Base-by-base conservation (phyloP, 2,888 invertebrate species). In the Strigamia transsilvanica region DNA sequence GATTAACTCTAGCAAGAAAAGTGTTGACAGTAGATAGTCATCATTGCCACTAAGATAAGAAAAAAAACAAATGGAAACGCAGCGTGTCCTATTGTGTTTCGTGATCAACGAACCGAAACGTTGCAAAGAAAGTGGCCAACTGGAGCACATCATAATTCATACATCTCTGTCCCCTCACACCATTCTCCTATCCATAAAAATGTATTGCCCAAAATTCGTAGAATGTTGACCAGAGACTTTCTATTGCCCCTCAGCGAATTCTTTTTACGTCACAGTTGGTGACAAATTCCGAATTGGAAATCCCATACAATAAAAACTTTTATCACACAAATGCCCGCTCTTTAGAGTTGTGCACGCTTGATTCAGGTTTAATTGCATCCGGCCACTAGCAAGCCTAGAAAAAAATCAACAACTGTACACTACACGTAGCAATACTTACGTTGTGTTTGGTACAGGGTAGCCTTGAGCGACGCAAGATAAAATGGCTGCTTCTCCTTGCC, bases 391-490 rank as follows among this genome's bases (percentile, higher is more conserved):
- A 23, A 21, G 27, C 23, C 21, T 3, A 66, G 27, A 66, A 32
- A 73, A 73, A 73, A 27, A 38, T 38, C 6, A 38, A 38, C 38
- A 38, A 38, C 38, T 38, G 38, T 38, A 38, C 10, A 38, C 38
- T 73, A 27, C 12, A 79, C 41, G 18, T 7, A 2, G n/a, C 4
- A 78, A 42, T 42, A 81, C 84, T 84, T 87, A 87, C 88, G 88
- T 87, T 86, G 86, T 86, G 84, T 86, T 87, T 83, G 88, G 87
- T 85, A 87, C 87, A 85, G 88, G 88, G 89, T 91, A 93, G 80
- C 88, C 89, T 82, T 88, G 87, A 34, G 88, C 87, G 85, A 87
- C 87, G 84, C 91, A 91, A 85, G 92, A 88, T 86, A 93, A 88
- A 41, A 91, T 90, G 85, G 91, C 90, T n/a, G 46, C 21, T 38